These are phyloP conservation scores for Jacana jacana DNA, from an alignment of 2,113 vertebrate species.

Conservation along the genomic window DNA sequence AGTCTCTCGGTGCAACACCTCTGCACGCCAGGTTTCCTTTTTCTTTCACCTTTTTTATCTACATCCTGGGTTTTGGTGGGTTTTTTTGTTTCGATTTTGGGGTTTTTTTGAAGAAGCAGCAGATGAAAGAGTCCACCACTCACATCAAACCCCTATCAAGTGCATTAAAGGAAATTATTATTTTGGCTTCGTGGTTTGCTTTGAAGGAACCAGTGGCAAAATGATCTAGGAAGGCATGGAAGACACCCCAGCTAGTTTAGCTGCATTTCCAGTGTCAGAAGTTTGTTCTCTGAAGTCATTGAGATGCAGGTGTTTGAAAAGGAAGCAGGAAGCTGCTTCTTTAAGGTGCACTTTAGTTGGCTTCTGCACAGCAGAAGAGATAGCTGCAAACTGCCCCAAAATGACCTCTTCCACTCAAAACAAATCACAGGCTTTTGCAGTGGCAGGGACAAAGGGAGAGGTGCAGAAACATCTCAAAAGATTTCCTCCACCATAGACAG, in stretches of 20 bases:
- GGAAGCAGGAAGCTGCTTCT: neutral
- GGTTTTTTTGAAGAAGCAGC: neutral
- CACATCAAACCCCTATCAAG: neutral
- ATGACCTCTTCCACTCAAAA: neutral
- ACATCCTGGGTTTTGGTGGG: too few species aligned
- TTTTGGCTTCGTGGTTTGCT: conserved; percentile 8
- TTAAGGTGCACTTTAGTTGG: neutral
- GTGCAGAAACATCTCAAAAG: neutral
- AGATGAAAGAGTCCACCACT: conserved; percentile 38
- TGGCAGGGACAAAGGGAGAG: neutral
- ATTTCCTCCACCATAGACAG: neutral
- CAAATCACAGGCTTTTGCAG: neutral
- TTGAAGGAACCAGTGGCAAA: conserved; percentile 33
- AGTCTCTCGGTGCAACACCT: accelerated
- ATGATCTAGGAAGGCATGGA: neutral
- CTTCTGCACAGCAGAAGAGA: neutral
- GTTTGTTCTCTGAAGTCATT: neutral
- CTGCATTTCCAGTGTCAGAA: neutral
- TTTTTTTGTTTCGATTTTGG: neutral
- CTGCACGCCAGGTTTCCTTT: accelerated
- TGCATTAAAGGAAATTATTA: neutral
- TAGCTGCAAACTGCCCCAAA: neutral
- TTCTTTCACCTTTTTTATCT: neutral
- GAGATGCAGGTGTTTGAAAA: neutral
- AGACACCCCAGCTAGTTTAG: neutral